Base-by-base conservation (phyloP, 2,888 invertebrate genomes). In the Pristionchus exspectatus region DNA sequence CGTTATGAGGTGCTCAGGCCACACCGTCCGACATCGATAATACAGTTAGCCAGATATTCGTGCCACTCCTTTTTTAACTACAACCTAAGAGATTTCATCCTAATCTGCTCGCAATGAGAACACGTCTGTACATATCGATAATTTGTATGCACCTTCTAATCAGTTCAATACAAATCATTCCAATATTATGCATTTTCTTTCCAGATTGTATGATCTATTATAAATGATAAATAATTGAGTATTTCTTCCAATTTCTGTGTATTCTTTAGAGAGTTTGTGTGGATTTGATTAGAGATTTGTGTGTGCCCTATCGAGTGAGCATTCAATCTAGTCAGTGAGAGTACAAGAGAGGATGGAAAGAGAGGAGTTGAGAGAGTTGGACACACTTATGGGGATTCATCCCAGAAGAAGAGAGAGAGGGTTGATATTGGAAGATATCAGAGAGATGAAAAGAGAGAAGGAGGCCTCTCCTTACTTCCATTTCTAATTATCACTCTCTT, bases 231-330 rank as follows among this genome's bases (percentile, higher is more conserved):
- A 72, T 27, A n/a, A 72, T 24, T 33, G 1, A 18, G 3, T 66
- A 44, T 38, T 5, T 77, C 38, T 77, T 77, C 30, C 14, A 69
- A 30, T 7, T n/a, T 21, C 24, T n/a, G 63, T 24, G 24, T 66
- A 16, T 9, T 66, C 63, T 18, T 66, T 66, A 66, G 72, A 33
- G 33, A 72, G 33, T 72, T 72, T 30, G 24, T 66, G 10, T 24
- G 44, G 77, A 77, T 77, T 44, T 44, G 77, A 77, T 77, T 77
- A 44, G 44, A 21, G 77, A 77, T 44, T 77, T 77, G 1, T 44
- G 5, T 27, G 72, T 30, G 4, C 77, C 38, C 77, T 77, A 16
- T 38, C 21, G 9, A 5, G 5, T 24, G 38, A 21, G 44, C 14
- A 66, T 27, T 18, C 18, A 21, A 66, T n/a, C 27, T 10, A 27